Percentiles rank a stretch among this genome's conserved stretches.
Evolutionary conservation across 2,888 invertebrate species (phyloP).

Genomic region (Helleia helle): DNA sequence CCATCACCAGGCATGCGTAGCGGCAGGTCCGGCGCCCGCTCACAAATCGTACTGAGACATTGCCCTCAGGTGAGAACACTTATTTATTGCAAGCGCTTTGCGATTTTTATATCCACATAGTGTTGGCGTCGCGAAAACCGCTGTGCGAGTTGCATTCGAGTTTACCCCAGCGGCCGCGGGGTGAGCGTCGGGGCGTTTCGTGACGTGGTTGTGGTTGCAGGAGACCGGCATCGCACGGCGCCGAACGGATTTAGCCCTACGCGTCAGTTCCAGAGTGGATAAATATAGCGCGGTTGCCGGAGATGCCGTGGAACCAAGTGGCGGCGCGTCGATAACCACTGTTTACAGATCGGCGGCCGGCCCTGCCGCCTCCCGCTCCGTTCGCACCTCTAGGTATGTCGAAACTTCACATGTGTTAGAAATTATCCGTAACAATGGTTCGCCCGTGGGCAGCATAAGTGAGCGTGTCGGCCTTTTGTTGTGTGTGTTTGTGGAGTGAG

Average conservation of each 20-base stretch:
- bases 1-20: constrained; percentile 77
- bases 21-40: constrained; percentile 59
- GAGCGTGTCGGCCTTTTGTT: constrained; percentile 24
- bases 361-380: constrained; percentile 65
- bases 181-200: constrained; percentile 44
- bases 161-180: constrained; percentile 35
- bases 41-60: constrained; percentile 68
- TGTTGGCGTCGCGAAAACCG: constrained; percentile 46
- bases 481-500: neutral
- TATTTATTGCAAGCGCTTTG: constrained; percentile 34
- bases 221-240: constrained; percentile 63
- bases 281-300: constrained; percentile 67
- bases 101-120: constrained; percentile 31
- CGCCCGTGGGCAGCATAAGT: constrained; percentile 26
- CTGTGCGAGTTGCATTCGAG: constrained; percentile 36
- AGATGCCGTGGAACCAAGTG: constrained; percentile 63
- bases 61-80: constrained; percentile 47
- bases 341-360: constrained; percentile 69
- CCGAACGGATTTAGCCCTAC: constrained; percentile 65
- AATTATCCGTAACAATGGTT: constrained; percentile 42
- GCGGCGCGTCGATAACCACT: constrained; percentile 67
- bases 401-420: constrained; percentile 42
- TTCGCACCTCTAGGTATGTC: constrained; percentile 61
- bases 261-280: constrained; percentile 66
- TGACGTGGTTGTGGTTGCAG: constrained; percentile 71